phyloP scores from a whole-genome alignment of 2,888 invertebrate genomes.

The Abscondita cerata region DNA sequence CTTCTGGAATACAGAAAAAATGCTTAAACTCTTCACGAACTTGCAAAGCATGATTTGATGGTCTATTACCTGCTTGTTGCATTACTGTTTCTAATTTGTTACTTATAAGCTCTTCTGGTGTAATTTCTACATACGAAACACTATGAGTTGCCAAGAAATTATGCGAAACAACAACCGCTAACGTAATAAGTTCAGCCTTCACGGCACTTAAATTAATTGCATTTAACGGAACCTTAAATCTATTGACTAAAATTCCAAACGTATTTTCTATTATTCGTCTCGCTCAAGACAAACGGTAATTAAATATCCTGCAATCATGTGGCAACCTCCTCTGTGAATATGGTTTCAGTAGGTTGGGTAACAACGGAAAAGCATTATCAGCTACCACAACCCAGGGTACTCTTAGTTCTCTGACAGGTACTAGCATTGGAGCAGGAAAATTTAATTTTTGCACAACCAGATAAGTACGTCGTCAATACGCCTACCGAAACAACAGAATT shows the following conservation, averaged over 20 bases:
- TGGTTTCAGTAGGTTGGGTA: constrained; percentile 42
- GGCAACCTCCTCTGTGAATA: constrained; percentile 29
- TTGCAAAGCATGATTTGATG: not conserved
- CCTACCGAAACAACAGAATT: too few species aligned
- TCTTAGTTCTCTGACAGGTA: constrained; percentile 34
- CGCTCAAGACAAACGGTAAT: not conserved
- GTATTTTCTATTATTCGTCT: not conserved
- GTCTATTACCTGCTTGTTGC: not conserved
- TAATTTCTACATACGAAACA: not conserved
- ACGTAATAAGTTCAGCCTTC: not conserved
- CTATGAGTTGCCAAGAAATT: constrained; percentile 1
- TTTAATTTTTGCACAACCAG: too few species aligned
- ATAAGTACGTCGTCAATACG: too few species aligned
- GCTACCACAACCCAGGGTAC: constrained; percentile 44
- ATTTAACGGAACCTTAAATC: constrained; percentile 5
- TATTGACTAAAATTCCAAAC: not conserved
- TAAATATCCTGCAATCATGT: constrained; percentile 3
- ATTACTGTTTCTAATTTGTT: constrained; percentile 2
- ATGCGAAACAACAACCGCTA: not conserved
- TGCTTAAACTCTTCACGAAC: not conserved
- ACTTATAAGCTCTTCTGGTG: constrained; percentile 1
- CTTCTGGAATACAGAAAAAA: not conserved
- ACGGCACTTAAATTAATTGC: constrained; percentile 3
- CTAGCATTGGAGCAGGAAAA: constrained; percentile 38
- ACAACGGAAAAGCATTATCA: constrained; percentile 46